phyloP scores from a whole-genome alignment of 2,888 invertebrate species.

The Hirtodrosophila trivittata region DNA sequence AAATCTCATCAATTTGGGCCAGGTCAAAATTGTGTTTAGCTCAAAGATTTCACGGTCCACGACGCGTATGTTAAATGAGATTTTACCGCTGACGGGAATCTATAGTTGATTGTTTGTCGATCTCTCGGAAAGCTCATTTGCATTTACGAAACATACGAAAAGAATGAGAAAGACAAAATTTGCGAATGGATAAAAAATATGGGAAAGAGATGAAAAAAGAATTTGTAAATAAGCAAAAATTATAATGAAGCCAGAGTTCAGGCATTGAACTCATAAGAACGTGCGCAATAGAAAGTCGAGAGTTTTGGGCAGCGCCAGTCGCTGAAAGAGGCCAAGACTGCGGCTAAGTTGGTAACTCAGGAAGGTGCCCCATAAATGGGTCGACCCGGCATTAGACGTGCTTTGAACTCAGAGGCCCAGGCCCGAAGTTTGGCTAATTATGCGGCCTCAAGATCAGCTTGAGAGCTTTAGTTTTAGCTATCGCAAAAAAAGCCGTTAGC shows the following conservation, averaged over 20 bases:
- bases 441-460: conserved; percentile 34
- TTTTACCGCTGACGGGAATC: conserved; percentile 1
- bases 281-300: conserved; percentile 47
- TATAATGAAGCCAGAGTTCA: conserved; percentile 57
- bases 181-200: background rate
- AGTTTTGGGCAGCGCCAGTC: background rate
- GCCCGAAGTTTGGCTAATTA: conserved; percentile 37
- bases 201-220: conserved; percentile 5
- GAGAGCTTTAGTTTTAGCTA: background rate
- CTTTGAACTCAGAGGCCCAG: conserved; percentile 61
- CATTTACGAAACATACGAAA: conserved; percentile 31
- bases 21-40: conserved; percentile 27
- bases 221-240: conserved; percentile 37
- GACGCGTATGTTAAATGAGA: conserved; percentile 11
- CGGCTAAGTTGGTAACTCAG: conserved; percentile 5
- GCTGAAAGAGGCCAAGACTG: conserved; percentile 16
- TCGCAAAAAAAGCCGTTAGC: conserved; percentile 59
- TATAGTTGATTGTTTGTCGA: conserved; percentile 14
- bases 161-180: conserved; percentile 1
- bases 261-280: conserved; percentile 56
- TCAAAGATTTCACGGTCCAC: conserved; percentile 26
- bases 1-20: conserved; percentile 2
- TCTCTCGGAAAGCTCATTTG: conserved; percentile 31
- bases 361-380: conserved; percentile 39
- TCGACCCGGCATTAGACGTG: conserved; percentile 49